phyloP scores from a whole-genome alignment of 2,888 invertebrate genomes.

The Trachelus iudaicus region DNA sequence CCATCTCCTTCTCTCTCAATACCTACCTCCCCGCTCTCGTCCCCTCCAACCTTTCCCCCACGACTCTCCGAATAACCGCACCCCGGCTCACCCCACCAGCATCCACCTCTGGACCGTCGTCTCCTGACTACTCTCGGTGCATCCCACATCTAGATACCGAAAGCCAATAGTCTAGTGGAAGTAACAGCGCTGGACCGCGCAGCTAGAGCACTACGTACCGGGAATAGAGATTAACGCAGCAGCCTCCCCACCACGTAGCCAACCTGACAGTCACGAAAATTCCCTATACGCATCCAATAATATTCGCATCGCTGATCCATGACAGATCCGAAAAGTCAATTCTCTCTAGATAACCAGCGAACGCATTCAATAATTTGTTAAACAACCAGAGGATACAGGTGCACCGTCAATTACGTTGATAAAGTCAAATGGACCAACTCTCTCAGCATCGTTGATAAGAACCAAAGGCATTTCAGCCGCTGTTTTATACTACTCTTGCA shows the following conservation, averaged over 20 bases:
- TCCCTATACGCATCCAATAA: neutral
- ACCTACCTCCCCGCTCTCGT: no score
- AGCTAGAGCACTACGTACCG: neutral
- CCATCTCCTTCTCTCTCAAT: neutral
- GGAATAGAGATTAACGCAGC: neutral
- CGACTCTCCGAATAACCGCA: neutral
- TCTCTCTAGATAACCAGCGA: neutral
- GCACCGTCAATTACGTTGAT: neutral
- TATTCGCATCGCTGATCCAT: neutral
- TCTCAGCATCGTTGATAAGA: neutral
- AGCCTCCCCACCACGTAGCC: neutral
- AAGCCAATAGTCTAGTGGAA: neutral
- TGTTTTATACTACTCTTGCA: neutral
- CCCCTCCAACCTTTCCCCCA: neutral
- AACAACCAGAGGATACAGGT: neutral
- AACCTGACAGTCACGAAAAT: neutral
- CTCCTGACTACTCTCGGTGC: neutral
- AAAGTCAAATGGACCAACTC: neutral
- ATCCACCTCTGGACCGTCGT: neutral
- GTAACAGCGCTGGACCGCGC: neutral
- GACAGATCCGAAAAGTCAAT: neutral
- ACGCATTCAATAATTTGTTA: neutral
- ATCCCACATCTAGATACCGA: neutral
- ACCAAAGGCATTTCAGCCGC: neutral
- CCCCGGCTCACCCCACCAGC: neutral